Percentiles rank a stretch among this genome's conserved stretches.
Conservation (phyloP, 2,888 invertebrate species). For the Pristionchus maxplancki region DNA sequence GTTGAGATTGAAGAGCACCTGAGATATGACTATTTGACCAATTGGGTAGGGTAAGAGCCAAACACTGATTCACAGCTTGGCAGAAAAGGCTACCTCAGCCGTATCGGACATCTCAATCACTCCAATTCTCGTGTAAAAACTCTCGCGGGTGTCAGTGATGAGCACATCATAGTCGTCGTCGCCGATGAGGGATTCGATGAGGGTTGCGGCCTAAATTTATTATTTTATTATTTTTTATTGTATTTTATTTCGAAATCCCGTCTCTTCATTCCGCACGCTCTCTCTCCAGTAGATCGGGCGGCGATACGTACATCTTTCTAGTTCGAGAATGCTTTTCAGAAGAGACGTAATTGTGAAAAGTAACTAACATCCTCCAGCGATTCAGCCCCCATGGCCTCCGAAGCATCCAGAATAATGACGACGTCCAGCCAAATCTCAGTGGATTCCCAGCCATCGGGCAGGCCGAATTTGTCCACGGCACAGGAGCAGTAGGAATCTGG, state of each 20-base stretch:
- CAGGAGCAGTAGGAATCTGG: not conserved
- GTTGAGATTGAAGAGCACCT: not conserved
- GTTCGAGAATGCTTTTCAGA: too few relatives aligned
- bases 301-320: too few relatives aligned
- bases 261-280: too few relatives aligned
- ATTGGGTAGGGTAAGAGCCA: too few relatives aligned
- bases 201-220: not conserved
- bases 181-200: not conserved
- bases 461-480: not conserved
- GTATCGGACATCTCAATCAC: not conserved
- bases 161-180: conserved; percentile 4
- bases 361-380: not conserved
- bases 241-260: too few relatives aligned
- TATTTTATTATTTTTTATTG: too few relatives aligned
- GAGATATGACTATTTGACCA: too few relatives aligned
- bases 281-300: too few relatives aligned
- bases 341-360: too few relatives aligned
- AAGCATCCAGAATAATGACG: not conserved
- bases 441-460: not conserved
- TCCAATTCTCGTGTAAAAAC: not conserved
- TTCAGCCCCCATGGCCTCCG: not conserved
- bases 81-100: not conserved
- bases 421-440: not conserved
- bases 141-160: not conserved
- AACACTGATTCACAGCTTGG: too few relatives aligned